These are phyloP conservation scores for Antechinus stuartii DNA, from an alignment of 2,113 vertebrate species.

Conservation along the genomic window DNA sequence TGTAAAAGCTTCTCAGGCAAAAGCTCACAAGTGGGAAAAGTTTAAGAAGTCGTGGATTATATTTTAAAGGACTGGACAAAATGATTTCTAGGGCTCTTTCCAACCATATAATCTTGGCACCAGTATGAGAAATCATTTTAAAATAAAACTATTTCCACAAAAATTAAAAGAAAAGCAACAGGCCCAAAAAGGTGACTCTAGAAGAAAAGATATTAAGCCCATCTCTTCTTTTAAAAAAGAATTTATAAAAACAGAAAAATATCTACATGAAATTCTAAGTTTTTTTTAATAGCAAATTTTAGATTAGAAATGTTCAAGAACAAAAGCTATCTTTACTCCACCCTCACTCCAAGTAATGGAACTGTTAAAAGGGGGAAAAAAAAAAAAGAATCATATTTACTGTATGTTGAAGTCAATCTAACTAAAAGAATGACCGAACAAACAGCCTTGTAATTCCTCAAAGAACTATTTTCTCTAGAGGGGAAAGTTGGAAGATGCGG, in stretches of 20 bases:
- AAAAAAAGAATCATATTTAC: neutral
- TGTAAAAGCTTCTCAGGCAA: too few species aligned
- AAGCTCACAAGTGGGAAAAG: too few species aligned
- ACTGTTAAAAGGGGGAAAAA: neutral
- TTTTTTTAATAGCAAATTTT: neutral
- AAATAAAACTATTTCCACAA: neutral
- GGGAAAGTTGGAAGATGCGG: neutral
- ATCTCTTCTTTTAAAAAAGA: neutral
- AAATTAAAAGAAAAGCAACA: fast-evolving
- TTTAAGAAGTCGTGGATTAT: neutral
- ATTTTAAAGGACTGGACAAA: neutral
- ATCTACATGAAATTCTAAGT: neutral
- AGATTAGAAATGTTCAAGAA: neutral
- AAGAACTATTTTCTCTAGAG: neutral
- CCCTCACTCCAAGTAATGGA: neutral
- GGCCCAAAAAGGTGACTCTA: neutral
- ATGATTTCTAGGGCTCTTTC: neutral
- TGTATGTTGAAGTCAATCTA: fast-evolving
- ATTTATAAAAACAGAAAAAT: neutral
- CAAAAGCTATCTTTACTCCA: neutral
- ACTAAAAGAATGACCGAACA: neutral
- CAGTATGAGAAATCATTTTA: neutral
- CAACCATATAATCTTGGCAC: neutral
- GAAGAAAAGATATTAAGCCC: neutral
- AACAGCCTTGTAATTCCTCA: neutral